Evolutionary conservation across 2,797 vertebrate genomes (phyloP).

Genomic region (Notamacropus eugenii): DNA sequence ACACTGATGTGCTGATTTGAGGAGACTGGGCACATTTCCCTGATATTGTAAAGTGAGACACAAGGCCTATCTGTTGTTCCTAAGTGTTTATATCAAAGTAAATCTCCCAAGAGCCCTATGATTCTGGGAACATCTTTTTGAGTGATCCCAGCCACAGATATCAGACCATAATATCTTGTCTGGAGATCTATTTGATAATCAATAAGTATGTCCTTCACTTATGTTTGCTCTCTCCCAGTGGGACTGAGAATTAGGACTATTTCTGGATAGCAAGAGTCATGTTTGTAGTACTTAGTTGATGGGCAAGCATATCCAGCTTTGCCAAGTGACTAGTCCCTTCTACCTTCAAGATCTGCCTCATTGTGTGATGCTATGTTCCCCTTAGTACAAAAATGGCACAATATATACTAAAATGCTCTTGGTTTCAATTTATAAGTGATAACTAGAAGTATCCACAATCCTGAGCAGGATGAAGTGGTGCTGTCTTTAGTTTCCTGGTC

Average conservation of each 20-base stretch:
- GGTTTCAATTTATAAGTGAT: background rate
- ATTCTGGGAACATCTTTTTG: conserved; percentile 9
- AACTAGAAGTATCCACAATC: background rate
- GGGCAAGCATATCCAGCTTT: background rate
- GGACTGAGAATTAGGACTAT: background rate
- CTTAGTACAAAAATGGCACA: background rate
- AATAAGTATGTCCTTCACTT: background rate
- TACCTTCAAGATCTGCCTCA: background rate
- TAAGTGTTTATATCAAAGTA: background rate
- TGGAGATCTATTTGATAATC: conserved; percentile 3
- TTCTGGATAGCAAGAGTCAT: background rate
- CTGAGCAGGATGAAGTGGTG: background rate
- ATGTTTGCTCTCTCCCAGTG: conserved; percentile 17
- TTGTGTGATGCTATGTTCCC: background rate
- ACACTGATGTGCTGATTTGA: background rate
- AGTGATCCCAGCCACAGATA: background rate
- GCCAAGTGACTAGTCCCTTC: background rate
- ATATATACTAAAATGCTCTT: background rate
- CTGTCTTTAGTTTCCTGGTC: background rate
- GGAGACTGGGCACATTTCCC: conserved; percentile 5
- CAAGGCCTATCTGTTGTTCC: conserved; percentile 22
- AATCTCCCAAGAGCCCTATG: background rate
- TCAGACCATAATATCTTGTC: conserved; percentile 20
- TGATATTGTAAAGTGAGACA: background rate
- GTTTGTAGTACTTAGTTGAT: background rate